These are phyloP conservation scores for Drosophila acutilabella DNA, from an alignment of 2,888 invertebrate species.

Conservation along the genomic window DNA sequence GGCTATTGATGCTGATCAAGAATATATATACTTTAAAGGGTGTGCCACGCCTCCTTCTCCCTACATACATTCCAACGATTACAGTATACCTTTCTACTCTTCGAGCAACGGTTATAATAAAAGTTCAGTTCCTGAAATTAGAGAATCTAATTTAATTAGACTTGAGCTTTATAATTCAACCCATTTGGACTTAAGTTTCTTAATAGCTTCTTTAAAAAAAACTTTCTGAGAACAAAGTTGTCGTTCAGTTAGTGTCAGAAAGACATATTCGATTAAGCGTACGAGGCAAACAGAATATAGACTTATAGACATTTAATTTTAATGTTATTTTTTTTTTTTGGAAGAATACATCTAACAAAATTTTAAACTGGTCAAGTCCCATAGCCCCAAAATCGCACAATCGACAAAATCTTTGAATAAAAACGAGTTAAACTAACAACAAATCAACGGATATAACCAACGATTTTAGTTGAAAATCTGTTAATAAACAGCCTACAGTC, in stretches of 20 bases:
- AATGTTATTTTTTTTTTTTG: slow-evolving; percentile 5
- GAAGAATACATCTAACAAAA: slow-evolving; percentile 15
- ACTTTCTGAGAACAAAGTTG: background rate
- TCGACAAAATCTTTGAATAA: background rate
- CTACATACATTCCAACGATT: too few species aligned
- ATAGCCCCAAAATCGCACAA: background rate
- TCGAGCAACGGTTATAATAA: too few species aligned
- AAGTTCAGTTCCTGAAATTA: too few species aligned
- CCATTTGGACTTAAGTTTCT: too few species aligned
- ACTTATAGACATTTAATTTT: slow-evolving; percentile 1
- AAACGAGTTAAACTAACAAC: background rate
- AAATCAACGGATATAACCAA: background rate
- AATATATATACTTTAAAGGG: too few species aligned
- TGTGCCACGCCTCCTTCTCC: too few species aligned
- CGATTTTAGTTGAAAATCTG: background rate
- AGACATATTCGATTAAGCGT: slow-evolving; percentile 10
- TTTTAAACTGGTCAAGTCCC: slow-evolving; percentile 11
- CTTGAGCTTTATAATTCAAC: too few species aligned
- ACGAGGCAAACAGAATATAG: slow-evolving; percentile 13
- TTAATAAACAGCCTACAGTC: background rate
- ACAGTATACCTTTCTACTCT: too few species aligned
- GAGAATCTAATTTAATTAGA: too few species aligned
- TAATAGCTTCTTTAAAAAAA: too few species aligned
- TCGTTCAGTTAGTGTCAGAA: background rate
- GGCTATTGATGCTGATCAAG: too few species aligned